Evolutionary conservation across 1,140 invertebrate species (phyloP), one percentile per base, ranked within the genome.

Genomic region (Drosophila repleta): DNA sequence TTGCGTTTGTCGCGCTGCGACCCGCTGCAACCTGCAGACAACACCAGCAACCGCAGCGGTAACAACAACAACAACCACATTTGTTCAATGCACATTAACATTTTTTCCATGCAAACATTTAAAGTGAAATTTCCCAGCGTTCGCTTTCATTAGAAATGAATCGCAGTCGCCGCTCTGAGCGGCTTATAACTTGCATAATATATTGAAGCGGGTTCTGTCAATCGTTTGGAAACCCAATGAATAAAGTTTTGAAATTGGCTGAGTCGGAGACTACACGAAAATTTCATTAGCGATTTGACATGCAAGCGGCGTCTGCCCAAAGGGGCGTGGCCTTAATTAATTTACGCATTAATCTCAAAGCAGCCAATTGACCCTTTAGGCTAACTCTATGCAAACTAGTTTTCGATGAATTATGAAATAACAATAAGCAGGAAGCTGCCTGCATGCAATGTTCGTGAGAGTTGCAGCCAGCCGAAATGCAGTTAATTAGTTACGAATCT

Each of bases 71-170:
- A 67, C 56, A 80, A 76, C 76, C 48, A 87, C 74, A 87, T 81
- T 82, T 85, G 82, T 87, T 74, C 82, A 81, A 69, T 87, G 82
- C 74, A 84, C 77, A 81, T 84, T 74, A 87, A 87, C 52, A 70
- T 74, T 79, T 79, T 63, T 81, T 68, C 49, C 66, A 76, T 76
- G 66, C 56, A 62, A 60, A 29, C 20, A 53, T 46, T 69, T 79
- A 87, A 87, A 85, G 81, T 87, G 81, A 85, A 85, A 85, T 74
- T 85, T 84, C 46, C 48, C 66, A 74, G 57, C 81, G 74, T 78
- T 85, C 82, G 78, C 81, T 85, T 85, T 85, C 81, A 87, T 85
- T 87, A 85, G 81, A 85, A 85, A 85, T 87, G 74, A 76, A 67
- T 66, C 61, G 52, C 63, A 53, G 49, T 55, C 63, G 49, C 32